phyloP scores from a whole-genome alignment of 2,797 vertebrate species.

The Melanotaenia maccullochi region DNA sequence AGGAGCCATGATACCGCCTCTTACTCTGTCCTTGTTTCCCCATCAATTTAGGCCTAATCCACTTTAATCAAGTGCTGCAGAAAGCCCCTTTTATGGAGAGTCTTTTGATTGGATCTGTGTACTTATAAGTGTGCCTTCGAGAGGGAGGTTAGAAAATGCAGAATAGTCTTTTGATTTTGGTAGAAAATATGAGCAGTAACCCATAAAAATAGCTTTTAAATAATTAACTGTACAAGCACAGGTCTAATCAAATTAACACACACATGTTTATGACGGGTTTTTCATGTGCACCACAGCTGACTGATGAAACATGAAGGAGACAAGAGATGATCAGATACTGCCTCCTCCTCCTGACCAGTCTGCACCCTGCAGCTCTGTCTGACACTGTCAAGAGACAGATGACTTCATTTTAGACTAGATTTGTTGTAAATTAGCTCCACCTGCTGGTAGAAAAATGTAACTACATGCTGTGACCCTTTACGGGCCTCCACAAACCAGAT shows the following conservation, averaged over 20 bases:
- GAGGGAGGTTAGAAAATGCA: too few species aligned
- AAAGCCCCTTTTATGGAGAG: not conserved
- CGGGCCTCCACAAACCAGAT: constrained; percentile 23
- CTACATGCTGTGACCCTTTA: constrained; percentile 30
- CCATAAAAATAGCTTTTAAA: not conserved
- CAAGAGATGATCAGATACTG: constrained; percentile 18
- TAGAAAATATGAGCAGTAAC: not conserved
- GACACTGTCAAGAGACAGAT: constrained; percentile 18
- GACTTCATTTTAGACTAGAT: constrained; percentile 1
- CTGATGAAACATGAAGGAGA: constrained; percentile 18
- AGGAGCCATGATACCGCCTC: constrained; percentile 2
- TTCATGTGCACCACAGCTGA: not conserved
- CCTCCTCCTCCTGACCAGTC: not conserved
- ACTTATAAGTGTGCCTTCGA: not conserved
- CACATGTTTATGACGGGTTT: not conserved
- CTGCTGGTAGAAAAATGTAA: constrained; percentile 41
- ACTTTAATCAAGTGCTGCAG: not conserved
- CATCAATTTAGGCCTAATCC: not conserved
- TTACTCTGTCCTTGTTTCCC: not conserved
- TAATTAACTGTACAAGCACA: not conserved
- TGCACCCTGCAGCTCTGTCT: constrained; percentile 46
- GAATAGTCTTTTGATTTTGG: too few species aligned
- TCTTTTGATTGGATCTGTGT: not conserved
- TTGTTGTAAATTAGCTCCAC: constrained; percentile 39
- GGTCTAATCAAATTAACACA: not conserved